Evolutionary conservation across 35 echinoderm and acorn worm species (phyloP).

Genomic region (Stichopus chloronotus): DNA sequence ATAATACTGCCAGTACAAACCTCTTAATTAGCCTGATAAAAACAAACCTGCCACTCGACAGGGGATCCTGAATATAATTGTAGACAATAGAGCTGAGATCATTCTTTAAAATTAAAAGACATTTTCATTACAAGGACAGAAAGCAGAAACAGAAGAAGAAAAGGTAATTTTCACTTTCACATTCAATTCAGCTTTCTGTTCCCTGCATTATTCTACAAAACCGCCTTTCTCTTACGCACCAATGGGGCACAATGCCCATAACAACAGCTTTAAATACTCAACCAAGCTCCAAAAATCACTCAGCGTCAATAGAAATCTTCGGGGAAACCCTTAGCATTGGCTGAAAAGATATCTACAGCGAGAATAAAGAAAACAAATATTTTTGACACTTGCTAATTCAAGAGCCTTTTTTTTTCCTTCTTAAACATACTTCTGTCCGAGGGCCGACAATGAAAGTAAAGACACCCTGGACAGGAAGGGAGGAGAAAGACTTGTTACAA

Average conservation of each 20-base stretch:
- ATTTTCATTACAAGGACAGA: too few relatives aligned
- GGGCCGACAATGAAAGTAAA: background rate
- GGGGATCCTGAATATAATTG: too few relatives aligned
- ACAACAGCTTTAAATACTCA: background rate
- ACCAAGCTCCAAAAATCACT: background rate
- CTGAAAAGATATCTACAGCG: background rate
- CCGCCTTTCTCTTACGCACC: background rate
- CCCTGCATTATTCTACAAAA: background rate
- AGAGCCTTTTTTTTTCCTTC: background rate
- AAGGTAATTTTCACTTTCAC: constrained; percentile 3
- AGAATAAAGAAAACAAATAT: background rate
- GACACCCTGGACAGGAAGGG: background rate
- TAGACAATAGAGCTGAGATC: too few relatives aligned
- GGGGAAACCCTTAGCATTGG: background rate
- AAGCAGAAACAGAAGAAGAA: background rate
- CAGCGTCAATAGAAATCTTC: background rate
- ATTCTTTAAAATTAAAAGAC: too few relatives aligned
- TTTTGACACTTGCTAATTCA: background rate
- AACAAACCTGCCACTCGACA: too few relatives aligned
- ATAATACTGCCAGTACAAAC: too few relatives aligned
- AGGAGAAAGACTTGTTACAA: background rate
- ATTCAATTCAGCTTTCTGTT: background rate
- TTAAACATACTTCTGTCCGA: background rate
- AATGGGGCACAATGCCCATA: background rate
- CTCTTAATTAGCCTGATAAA: too few relatives aligned